These are phyloP conservation scores for Eudyptes chrysolophus DNA, from an alignment of 2,113 vertebrate genomes.

Conservation along the genomic window DNA sequence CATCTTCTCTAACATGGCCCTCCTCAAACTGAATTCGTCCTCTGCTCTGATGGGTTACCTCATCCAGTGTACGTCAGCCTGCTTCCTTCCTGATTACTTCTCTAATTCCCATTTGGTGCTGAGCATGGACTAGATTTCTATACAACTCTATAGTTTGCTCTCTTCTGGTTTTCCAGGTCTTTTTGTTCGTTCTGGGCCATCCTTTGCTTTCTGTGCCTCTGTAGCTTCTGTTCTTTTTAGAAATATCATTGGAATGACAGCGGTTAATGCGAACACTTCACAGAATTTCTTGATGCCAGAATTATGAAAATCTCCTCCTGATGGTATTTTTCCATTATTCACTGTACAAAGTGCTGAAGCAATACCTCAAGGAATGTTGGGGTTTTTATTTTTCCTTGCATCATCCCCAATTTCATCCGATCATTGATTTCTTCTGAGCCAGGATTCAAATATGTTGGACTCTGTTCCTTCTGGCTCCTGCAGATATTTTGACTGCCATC, in stretches of 20 bases:
- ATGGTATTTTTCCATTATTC: neutral
- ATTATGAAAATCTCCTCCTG: neutral
- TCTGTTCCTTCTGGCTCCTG: conserved; percentile 27
- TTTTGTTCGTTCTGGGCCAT: neutral
- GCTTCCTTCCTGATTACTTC: neutral
- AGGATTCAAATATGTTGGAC: conserved; percentile 16
- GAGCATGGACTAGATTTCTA: neutral
- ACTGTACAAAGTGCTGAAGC: neutral
- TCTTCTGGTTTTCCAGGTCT: neutral
- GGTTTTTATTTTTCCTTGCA: neutral
- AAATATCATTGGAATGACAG: neutral
- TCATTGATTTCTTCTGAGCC: conserved; percentile 23
- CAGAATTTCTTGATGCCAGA: neutral
- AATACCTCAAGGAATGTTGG: neutral
- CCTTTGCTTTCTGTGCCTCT: neutral
- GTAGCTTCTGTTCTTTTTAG: neutral
- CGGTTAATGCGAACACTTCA: rapidly evolving
- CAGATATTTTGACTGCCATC: conserved; percentile 40
- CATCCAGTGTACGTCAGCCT: rapidly evolving
- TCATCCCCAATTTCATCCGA: conserved; percentile 6
- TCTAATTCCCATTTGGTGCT: neutral
- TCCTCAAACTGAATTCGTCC: neutral
- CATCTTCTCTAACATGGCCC: neutral
- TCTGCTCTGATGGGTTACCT: neutral
- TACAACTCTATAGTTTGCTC: neutral